phyloP scores from a whole-genome alignment of 2,888 invertebrate genomes.

The Hartigia nigra region DNA sequence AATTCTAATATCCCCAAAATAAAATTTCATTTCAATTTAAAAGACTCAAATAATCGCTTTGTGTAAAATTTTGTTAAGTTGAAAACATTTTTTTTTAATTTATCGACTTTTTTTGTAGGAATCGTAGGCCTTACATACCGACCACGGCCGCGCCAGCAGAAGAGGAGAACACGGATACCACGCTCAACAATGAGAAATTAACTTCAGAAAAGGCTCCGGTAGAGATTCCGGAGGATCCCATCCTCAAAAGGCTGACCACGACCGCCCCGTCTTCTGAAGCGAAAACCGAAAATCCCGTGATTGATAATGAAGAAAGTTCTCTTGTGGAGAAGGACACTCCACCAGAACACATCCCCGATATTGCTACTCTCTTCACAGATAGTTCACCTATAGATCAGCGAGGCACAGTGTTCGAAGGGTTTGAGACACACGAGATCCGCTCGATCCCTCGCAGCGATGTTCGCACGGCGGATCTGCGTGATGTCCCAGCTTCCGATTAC shows the following conservation, averaged over 20 bases:
- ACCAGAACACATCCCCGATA: conserved; percentile 71
- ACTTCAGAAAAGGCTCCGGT: conserved; percentile 22
- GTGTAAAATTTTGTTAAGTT: too few relatives aligned
- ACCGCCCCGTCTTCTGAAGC: conserved; percentile 37
- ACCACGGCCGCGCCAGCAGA: conserved; percentile 55
- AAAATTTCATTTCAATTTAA: too few relatives aligned
- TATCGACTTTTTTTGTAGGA: conserved; percentile 36
- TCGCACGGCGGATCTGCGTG: conserved; percentile 47
- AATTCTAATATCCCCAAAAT: too few relatives aligned
- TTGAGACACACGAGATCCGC: conserved; percentile 58
- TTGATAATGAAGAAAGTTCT: conserved; percentile 28
- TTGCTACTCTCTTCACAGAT: conserved; percentile 72
- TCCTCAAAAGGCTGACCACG: conserved; percentile 50
- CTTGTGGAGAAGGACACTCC: conserved; percentile 66
- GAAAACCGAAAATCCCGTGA: conserved; percentile 5
- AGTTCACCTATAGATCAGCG: conserved; percentile 60
- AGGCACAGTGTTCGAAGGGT: conserved; percentile 54
- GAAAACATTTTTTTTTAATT: too few relatives aligned
- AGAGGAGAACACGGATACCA: conserved; percentile 17
- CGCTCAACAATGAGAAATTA: conserved; percentile 23
- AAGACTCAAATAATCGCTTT: too few relatives aligned
- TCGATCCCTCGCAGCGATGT: conserved; percentile 42
- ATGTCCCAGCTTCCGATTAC: conserved; percentile 37
- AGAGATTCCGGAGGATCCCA: conserved; percentile 46
- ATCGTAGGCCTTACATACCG: conserved; percentile 60